Percentiles rank a stretch among this genome's conserved stretches.
Conservation (phyloP, 2,888 invertebrate genomes). For the Drosophila sordidula region DNA sequence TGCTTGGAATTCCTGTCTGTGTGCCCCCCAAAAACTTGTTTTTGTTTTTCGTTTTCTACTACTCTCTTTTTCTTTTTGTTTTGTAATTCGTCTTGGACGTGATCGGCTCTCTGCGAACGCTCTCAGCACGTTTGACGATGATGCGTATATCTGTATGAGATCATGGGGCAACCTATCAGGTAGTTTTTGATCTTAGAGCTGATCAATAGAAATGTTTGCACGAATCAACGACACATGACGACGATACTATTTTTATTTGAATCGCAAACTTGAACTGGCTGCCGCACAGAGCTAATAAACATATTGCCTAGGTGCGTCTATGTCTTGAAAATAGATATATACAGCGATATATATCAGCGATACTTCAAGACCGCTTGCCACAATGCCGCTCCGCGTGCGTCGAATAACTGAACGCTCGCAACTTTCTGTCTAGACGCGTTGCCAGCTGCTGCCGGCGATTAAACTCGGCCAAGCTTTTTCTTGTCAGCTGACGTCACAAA, state of each 20-base stretch:
- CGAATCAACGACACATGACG: conserved; percentile 20
- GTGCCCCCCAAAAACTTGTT: conserved; percentile 30
- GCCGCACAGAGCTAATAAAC: conserved; percentile 3
- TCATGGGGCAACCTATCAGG: conserved; percentile 26
- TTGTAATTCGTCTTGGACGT: neutral
- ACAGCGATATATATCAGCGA: conserved; percentile 8
- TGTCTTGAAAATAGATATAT: conserved; percentile 19
- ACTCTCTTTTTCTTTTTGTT: conserved; percentile 16
- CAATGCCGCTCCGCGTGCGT: conserved; percentile 18
- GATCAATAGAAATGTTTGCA: conserved; percentile 15
- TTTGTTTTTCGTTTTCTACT: neutral
- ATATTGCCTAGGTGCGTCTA: conserved; percentile 30
- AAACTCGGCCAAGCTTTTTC: conserved; percentile 23
- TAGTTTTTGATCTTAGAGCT: conserved; percentile 9
- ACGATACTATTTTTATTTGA: conserved; percentile 22
- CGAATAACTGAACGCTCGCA: conserved; percentile 27
- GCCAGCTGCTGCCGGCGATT: conserved; percentile 20
- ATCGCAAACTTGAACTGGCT: conserved; percentile 12
- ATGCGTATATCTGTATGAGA: conserved; percentile 33
- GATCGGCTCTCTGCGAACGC: conserved; percentile 1
- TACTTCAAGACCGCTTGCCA: neutral
- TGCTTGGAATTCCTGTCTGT: conserved; percentile 15
- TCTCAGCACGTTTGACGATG: conserved; percentile 8
- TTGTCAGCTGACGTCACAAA: conserved; percentile 24
- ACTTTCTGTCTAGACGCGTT: conserved; percentile 13